These are phyloP conservation scores for Conops quadrifasciatus DNA, from an alignment of 2,888 invertebrate species.

Conservation along the genomic window DNA sequence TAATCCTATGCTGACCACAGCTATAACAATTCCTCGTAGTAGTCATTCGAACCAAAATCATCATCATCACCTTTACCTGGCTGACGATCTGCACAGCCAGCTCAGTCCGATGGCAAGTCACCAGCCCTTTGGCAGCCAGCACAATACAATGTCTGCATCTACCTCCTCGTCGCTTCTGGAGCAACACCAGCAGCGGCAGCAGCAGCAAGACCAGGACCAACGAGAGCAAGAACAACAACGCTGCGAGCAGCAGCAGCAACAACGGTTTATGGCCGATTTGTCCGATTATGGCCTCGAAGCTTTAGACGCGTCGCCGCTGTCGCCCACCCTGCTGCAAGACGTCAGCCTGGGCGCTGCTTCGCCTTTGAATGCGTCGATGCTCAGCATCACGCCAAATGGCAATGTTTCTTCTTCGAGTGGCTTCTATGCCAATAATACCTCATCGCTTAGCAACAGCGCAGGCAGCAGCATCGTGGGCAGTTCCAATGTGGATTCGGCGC, in stretches of 20 bases:
- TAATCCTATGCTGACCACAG: conserved; percentile 62
- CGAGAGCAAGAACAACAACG: conserved; percentile 49
- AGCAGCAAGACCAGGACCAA: conserved; percentile 50
- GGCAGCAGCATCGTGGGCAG: conserved; percentile 43
- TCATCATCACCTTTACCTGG: conserved; percentile 46
- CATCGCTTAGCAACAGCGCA: conserved; percentile 42
- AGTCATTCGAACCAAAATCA: conserved; percentile 60
- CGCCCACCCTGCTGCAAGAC: conserved; percentile 63
- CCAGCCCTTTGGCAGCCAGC: conserved; percentile 15
- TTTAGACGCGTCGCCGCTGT: conserved; percentile 61
- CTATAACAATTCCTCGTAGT: conserved; percentile 63
- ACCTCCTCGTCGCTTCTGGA: conserved; percentile 51
- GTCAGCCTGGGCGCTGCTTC: conserved; percentile 60
- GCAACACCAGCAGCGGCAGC: conserved; percentile 53
- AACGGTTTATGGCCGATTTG: conserved; percentile 58
- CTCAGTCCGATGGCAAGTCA: conserved; percentile 42
- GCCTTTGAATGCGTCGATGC: conserved; percentile 50
- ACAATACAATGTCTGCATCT: conserved; percentile 46
- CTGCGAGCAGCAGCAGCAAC: conserved; percentile 48
- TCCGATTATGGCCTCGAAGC: conserved; percentile 63
- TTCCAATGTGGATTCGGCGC: conserved; percentile 40
- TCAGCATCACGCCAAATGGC: conserved; percentile 46
- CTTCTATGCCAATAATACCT: conserved; percentile 54
- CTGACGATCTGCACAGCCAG: conserved; percentile 58
- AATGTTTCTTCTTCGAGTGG: conserved; percentile 42